Evolutionary conservation across 2,888 invertebrate genomes (phyloP).

Genomic region (Pyrrhosoma nymphula): DNA sequence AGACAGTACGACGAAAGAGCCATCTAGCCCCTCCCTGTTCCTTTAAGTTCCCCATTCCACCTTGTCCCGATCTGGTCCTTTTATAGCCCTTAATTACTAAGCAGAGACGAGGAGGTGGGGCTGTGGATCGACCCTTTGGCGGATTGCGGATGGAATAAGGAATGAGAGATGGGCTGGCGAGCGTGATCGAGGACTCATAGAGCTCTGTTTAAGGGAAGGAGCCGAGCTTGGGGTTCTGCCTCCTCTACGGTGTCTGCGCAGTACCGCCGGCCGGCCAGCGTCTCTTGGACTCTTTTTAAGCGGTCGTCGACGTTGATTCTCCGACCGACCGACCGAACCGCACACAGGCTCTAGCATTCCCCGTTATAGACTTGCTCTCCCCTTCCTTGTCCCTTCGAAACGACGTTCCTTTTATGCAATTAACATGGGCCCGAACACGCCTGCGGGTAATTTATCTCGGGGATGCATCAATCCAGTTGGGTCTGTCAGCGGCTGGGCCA

Average conservation of each 20-base stretch:
- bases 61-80: constrained; percentile 1
- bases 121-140: not conserved
- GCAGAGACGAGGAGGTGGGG: constrained; percentile 30
- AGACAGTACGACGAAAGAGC: not conserved
- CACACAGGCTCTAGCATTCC: not conserved
- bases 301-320: not conserved
- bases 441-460: not conserved
- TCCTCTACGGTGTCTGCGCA: not conserved
- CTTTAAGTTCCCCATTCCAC: not conserved
- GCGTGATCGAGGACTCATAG: not conserved
- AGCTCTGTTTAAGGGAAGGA: not conserved
- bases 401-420: not conserved
- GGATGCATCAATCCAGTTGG: not conserved
- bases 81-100: constrained; percentile 63
- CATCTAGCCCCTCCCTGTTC: not conserved
- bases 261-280: not conserved
- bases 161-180: not conserved
- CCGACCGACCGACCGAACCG: not conserved
- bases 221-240: not conserved
- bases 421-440: not conserved
- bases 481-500: not conserved
- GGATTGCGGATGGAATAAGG: not conserved
- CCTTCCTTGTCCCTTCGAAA: not conserved
- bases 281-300: not conserved
- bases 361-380: constrained; percentile 18